Evolutionary conservation across 1,140 invertebrate genomes (phyloP), one percentile per base, ranked within the genome.

Genomic region (Drosophila sproati): DNA sequence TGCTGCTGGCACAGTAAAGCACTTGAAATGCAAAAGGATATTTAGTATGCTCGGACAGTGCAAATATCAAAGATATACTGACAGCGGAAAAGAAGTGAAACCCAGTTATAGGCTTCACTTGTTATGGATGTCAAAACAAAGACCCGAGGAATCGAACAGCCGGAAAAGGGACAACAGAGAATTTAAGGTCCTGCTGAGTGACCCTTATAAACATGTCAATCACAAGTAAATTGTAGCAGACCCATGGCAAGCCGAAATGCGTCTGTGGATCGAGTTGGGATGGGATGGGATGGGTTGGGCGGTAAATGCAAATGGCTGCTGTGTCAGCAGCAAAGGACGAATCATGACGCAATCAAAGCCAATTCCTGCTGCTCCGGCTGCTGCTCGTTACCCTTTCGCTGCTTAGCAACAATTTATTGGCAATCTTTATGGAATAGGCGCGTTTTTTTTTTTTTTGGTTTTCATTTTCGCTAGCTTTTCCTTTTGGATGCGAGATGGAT

Each of bases 191-290:
- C 56, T 68, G 75, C 59, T 70, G 50, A 55, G 66, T 61, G 85
- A 88, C 85, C 85, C 85, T 88, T 88, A 88, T 88, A 88, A 88
- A 88, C 85, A 88, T 88, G 85, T 89, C 85, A 88, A 88, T 88
- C 85, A 85, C 78, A 78, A 89, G 85, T 89, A 88, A 88, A 88
- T 88, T 88, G 85, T 89, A 68, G 85, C 85, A 89, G 85, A 88
- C 88, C 85, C 85, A 88, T 88, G 80, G 85, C 54, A 51, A 51
- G 67, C 59, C 48, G 50, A 59, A 64, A 74, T 70, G 51, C 47
- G 12, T 12, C 12, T 77, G 77, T 73, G 72, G 81, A 67, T 63
- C 60, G 57, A 82, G 47, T 20, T 20, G 20, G 20, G 20, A 41
- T 41, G 39, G 8, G 39, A n/a, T 43, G 39, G 73, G 41, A 48